Conservation (phyloP, 1,140 invertebrate species). For the Rhopalosiphum padi region DNA sequence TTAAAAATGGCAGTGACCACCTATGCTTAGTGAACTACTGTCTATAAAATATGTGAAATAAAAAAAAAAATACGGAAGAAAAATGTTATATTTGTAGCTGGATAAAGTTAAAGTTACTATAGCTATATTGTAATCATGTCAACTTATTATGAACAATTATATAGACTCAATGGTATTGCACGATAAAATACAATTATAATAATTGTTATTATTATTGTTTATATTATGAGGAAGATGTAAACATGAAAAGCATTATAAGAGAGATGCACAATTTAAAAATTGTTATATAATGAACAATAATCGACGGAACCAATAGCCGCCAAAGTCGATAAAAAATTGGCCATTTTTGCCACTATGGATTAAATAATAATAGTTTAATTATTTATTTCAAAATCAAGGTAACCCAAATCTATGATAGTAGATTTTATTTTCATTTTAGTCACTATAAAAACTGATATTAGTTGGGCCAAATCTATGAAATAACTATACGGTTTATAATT, state of each 20-base stretch:
- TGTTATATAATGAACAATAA: background rate
- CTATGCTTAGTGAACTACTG: no score
- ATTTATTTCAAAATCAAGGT: no score
- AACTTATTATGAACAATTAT: background rate
- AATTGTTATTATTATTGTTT: background rate
- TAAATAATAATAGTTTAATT: no score
- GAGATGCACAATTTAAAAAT: background rate
- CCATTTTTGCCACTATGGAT: background rate
- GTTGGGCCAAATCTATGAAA: no score
- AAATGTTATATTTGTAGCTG: background rate
- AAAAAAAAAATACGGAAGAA: background rate
- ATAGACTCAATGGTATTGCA: background rate
- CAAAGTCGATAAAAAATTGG: background rate
- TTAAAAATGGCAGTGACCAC: no score
- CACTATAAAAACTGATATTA: no score
- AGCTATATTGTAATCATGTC: background rate
- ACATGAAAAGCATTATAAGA: background rate
- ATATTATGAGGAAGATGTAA: background rate
- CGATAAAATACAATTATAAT: no score
- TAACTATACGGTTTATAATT: no score
- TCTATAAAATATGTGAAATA: background rate
- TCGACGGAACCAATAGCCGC: no score
- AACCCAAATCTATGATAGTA: no score
- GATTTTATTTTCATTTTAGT: no score
- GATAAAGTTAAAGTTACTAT: background rate